Evolutionary conservation across 1,140 invertebrate species (phyloP), one percentile per base, ranked within the genome.

Genomic region (Teleopsis dalmanni): DNA sequence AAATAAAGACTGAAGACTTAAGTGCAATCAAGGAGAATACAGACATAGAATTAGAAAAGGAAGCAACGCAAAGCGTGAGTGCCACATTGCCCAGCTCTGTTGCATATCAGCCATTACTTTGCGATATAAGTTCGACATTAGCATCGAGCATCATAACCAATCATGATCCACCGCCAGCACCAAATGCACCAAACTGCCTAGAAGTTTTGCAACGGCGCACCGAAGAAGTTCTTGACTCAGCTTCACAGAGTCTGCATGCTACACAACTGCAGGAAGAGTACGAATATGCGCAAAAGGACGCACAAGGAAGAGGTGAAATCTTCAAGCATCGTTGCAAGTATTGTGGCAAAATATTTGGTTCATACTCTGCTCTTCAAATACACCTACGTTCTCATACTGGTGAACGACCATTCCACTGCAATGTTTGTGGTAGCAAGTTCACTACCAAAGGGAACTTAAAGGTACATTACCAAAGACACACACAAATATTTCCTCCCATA

Each of bases 311-410:
- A 43, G 87, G 88, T 60, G 78, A 78, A 34, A 88, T 91, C 16
- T 94, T 94, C 77, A 95, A 96, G 75, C 94, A 98, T 71, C 85
- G 93, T 33, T 99, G 96, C 75, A 82, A 89, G 55, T 97, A 96
- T 72, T 99, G 96, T 72, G 92, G 92, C 62, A 99, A 99, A 80
- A 91, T 96, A 55, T 97, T 97, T 66, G 93, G 93, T 59, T 95
- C 90, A 63, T 94, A 97, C 74, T 93, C 89, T 16, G 91, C 91
- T 7, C 80, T 96, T 29, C 91, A 95, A 77, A 95, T 95, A 64
- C 92, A 95, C 78, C 88, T 95, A 73, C 80, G 91, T 57, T 93
- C 91, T 22, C 93, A 96, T 72, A 96, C 92, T 62, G 92, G 95
- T 58, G 95, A 98, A 79, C 80, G 94, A 50, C 95, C 95, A 29